Evolutionary conservation across 2,797 vertebrate genomes (phyloP).

Genomic region (Myotis pilosus): DNA sequence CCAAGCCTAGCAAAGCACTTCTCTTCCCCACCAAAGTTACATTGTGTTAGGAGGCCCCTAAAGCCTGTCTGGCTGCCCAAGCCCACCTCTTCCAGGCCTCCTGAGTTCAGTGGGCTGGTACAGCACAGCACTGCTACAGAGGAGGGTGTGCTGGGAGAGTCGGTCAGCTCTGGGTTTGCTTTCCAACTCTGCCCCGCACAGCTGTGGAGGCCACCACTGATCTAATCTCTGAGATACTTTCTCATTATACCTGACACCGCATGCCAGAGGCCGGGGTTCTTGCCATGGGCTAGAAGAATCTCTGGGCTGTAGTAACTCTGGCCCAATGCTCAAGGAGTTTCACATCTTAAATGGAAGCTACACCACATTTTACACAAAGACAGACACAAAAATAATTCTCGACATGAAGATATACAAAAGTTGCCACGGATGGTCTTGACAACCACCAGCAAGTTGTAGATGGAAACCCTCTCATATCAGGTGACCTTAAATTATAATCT

Average conservation of each 20-base stretch:
- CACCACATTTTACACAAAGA: not conserved
- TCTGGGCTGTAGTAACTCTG: not conserved
- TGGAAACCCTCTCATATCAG: not conserved
- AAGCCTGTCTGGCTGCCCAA: not conserved
- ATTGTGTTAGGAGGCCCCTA: not conserved
- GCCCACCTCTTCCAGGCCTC: not conserved
- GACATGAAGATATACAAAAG: not conserved
- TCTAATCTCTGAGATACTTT: not conserved
- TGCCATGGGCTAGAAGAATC: not conserved
- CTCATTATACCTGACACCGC: rapidly evolving
- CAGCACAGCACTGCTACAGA: rapidly evolving
- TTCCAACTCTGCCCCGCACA: not conserved
- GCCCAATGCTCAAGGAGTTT: not conserved
- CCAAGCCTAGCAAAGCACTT: not conserved
- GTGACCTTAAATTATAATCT: not conserved
- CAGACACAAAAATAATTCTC: not conserved
- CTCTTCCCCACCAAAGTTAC: not conserved
- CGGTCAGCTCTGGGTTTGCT: not conserved
- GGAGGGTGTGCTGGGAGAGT: not conserved
- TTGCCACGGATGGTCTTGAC: not conserved
- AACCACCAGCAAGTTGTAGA: not conserved
- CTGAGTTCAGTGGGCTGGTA: not conserved
- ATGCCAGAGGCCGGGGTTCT: not conserved
- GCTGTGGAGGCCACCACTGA: not conserved
- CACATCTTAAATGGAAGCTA: not conserved